Percentiles rank a stretch among this genome's conserved stretches.
Conservation (phyloP, 2,797 vertebrate genomes). For the Pseudochromis fuscus region DNA sequence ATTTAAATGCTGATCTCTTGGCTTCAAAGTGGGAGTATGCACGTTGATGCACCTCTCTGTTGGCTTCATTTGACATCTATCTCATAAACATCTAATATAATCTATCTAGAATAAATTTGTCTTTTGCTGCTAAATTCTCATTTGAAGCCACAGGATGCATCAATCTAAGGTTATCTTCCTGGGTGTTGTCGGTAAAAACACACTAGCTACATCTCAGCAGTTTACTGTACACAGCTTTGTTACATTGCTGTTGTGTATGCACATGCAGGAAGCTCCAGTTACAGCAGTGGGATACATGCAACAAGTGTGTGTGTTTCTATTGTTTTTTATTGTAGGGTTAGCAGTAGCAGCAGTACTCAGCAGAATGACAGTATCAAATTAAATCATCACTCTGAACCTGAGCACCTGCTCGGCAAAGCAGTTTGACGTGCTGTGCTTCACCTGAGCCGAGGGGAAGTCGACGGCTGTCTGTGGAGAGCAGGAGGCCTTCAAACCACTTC, state of each 20-base stretch:
- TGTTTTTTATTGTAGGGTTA: too few species aligned
- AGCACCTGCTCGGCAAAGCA: slow-evolving; percentile 1
- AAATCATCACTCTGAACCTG: background rate
- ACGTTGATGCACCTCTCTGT: too few species aligned
- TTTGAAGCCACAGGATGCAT: background rate
- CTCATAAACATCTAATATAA: too few species aligned
- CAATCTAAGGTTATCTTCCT: background rate
- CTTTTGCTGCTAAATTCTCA: too few species aligned
- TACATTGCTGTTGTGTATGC: slow-evolving; percentile 14
- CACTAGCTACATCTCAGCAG: slow-evolving; percentile 35
- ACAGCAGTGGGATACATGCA: slow-evolving; percentile 6
- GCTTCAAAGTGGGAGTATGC: too few species aligned
- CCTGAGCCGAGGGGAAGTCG: slow-evolving; percentile 44
- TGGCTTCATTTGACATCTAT: too few species aligned
- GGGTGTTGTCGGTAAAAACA: slow-evolving; percentile 71
- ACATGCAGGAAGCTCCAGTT: slow-evolving; percentile 26
- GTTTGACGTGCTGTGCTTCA: slow-evolving; percentile 37
- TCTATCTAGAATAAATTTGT: too few species aligned
- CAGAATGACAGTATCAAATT: background rate
- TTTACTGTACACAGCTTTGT: slow-evolving; percentile 63
- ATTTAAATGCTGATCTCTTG: too few species aligned
- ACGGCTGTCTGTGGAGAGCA: slow-evolving; percentile 47
- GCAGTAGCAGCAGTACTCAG: background rate
- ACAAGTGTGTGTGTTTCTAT: slow-evolving; percentile 4
- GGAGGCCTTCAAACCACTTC: slow-evolving; percentile 79